Conservation (phyloP, 92 coral and sea anemone genomes). For the Scolanthus callimorphus region DNA sequence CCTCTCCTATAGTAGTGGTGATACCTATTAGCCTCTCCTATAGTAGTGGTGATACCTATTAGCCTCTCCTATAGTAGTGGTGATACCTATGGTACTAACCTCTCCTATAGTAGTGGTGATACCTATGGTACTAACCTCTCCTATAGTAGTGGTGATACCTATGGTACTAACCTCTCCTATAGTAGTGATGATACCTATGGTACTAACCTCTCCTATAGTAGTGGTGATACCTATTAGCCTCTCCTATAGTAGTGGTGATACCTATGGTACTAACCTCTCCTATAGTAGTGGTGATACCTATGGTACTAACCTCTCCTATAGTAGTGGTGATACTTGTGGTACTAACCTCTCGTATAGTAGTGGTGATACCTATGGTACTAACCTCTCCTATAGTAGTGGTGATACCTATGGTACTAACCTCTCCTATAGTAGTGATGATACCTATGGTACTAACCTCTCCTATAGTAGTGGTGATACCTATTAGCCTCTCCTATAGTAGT, state of each 20-base stretch:
- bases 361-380: background rate
- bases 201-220: slow-evolving; percentile 91
- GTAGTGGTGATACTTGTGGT: background rate
- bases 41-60: too few species aligned
- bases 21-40: too few species aligned
- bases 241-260: too few species aligned
- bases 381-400: background rate
- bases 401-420: background rate
- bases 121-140: background rate
- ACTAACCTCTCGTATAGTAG: too few species aligned
- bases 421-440: too few species aligned
- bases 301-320: background rate
- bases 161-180: background rate
- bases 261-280: background rate
- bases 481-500: too few species aligned
- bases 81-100: slow-evolving; percentile 36
- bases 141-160: too few species aligned
- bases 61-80: background rate
- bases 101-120: slow-evolving; percentile 93
- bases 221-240: slow-evolving; percentile 43
- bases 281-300: too few species aligned
- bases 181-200: background rate
- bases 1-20: background rate
- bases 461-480: background rate
- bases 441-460: too few species aligned